Evolutionary conservation across 2,888 invertebrate genomes (phyloP).

Genomic region (Plemyria rubiginata): DNA sequence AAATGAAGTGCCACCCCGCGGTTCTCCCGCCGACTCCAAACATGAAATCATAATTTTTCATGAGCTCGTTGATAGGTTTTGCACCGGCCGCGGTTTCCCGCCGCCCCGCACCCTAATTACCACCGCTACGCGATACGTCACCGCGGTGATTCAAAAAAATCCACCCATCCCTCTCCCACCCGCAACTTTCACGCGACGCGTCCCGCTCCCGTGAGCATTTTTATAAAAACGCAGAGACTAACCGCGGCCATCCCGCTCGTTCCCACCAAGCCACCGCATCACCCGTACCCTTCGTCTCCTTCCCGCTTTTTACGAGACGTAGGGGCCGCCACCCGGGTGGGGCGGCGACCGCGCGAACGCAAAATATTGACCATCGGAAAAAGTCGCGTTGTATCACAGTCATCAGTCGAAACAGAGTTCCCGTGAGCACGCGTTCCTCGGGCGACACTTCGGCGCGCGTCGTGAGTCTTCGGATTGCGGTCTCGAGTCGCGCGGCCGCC

Average conservation of each 20-base stretch:
- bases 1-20: slow-evolving; percentile 74
- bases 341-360: slow-evolving; percentile 84
- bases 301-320: slow-evolving; percentile 86
- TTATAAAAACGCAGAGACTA: slow-evolving; percentile 84
- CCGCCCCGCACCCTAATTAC: slow-evolving; percentile 85
- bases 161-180: slow-evolving; percentile 77
- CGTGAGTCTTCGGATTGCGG: slow-evolving; percentile 83
- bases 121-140: slow-evolving; percentile 82
- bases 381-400: slow-evolving; percentile 85
- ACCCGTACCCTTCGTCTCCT: slow-evolving; percentile 83
- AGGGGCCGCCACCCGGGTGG: slow-evolving; percentile 82
- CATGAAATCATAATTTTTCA: slow-evolving; percentile 84
- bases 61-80: slow-evolving; percentile 84
- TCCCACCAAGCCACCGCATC: slow-evolving; percentile 72
- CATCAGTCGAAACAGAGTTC: slow-evolving; percentile 85
- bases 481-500: slow-evolving; percentile 67
- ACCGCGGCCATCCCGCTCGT: slow-evolving; percentile 82
- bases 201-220: slow-evolving; percentile 79
- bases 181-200: slow-evolving; percentile 52
- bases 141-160: slow-evolving; percentile 82
- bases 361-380: slow-evolving; percentile 86
- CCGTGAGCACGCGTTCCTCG: slow-evolving; percentile 77
- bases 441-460: slow-evolving; percentile 76
- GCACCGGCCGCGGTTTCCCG: slow-evolving; percentile 82
- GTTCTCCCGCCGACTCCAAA: slow-evolving; percentile 62